A percentile compares a stretch with the other conserved stretches of the same genome.
phyloP scores from a whole-genome alignment of 2,888 invertebrate genomes.

The Drosophila mimetica region DNA sequence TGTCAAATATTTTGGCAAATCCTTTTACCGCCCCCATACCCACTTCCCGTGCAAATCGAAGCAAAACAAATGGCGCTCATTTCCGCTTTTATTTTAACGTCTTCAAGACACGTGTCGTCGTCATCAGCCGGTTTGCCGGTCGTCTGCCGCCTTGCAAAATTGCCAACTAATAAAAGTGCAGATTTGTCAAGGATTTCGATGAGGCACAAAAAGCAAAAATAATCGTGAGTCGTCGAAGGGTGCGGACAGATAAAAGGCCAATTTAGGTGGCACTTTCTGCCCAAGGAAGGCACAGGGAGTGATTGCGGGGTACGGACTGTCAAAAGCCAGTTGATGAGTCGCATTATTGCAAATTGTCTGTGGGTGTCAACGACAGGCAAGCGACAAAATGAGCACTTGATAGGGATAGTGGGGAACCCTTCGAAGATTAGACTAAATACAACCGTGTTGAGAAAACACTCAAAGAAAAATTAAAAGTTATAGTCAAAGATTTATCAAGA shows the following conservation, averaged over 20 bases:
- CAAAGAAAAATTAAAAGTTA: background rate
- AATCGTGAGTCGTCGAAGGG: constrained; percentile 19
- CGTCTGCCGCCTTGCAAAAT: constrained; percentile 39
- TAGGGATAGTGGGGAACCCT: constrained; percentile 19
- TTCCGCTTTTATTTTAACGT: constrained; percentile 57
- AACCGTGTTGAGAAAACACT: background rate
- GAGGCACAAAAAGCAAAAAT: constrained; percentile 42
- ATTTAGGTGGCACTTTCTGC: constrained; percentile 56
- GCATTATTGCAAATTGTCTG: constrained; percentile 73
- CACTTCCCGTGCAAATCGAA: constrained; percentile 14
- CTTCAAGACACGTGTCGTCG: constrained; percentile 69
- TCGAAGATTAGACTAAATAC: constrained; percentile 7
- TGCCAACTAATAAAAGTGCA: constrained; percentile 75
- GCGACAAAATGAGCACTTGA: constrained; percentile 55
- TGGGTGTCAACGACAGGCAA: constrained; percentile 63
- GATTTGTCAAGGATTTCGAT: constrained; percentile 70
- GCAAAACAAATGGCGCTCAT: constrained; percentile 61
- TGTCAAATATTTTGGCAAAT: constrained; percentile 52
- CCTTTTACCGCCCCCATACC: constrained; percentile 30
- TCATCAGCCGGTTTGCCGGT: constrained; percentile 26
- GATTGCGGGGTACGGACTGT: constrained; percentile 25
- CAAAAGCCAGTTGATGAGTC: constrained; percentile 66
- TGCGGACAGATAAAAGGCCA: constrained; percentile 57
- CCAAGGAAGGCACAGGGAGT: constrained; percentile 1
- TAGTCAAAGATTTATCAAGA: background rate